These are phyloP conservation scores for Tenebrosternarchus preto DNA, from an alignment of 2,113 vertebrate species.

Conservation along the genomic window DNA sequence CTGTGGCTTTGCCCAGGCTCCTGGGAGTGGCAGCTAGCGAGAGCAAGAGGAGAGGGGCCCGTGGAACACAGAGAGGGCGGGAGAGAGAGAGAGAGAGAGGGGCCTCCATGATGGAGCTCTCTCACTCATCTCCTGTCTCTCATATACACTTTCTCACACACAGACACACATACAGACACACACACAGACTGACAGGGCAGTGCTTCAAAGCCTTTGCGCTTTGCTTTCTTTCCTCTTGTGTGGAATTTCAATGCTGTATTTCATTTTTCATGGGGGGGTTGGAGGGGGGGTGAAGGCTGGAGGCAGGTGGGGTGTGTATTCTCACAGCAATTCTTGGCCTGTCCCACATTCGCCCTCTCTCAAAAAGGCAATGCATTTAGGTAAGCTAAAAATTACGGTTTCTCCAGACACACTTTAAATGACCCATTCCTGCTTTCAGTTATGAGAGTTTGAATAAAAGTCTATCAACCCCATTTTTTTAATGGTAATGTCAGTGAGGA, in stretches of 20 bases:
- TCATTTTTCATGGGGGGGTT: constrained; percentile 59
- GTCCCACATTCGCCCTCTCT: constrained; percentile 42
- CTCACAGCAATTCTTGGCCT: constrained; percentile 60
- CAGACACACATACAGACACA: constrained; percentile 59
- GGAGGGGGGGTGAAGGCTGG: constrained; percentile 32
- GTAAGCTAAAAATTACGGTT: constrained; percentile 57
- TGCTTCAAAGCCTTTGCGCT: constrained; percentile 71
- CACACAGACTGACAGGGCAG: constrained; percentile 71
- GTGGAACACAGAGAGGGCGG: constrained; percentile 40
- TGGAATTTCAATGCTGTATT: constrained; percentile 73
- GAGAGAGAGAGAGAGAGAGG: constrained; percentile 45
- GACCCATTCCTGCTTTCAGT: neutral
- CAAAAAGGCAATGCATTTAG: constrained; percentile 60
- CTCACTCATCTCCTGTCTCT: neutral
- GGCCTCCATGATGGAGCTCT: constrained; percentile 58
- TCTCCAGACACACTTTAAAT: constrained; percentile 5
- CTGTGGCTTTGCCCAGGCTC: constrained; percentile 68
- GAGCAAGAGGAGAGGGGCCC: constrained; percentile 53
- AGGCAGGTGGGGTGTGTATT: constrained; percentile 54
- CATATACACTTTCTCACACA: constrained; percentile 26
- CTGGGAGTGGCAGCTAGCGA: constrained; percentile 63
- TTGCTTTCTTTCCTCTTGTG: constrained; percentile 65
- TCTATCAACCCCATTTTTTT: neutral
- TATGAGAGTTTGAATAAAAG: neutral
- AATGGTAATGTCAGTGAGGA: neutral